Percentiles rank a stretch among this genome's conserved stretches.
phyloP scores from a whole-genome alignment of 2,888 invertebrate genomes.

The Galeruca laticollis region DNA sequence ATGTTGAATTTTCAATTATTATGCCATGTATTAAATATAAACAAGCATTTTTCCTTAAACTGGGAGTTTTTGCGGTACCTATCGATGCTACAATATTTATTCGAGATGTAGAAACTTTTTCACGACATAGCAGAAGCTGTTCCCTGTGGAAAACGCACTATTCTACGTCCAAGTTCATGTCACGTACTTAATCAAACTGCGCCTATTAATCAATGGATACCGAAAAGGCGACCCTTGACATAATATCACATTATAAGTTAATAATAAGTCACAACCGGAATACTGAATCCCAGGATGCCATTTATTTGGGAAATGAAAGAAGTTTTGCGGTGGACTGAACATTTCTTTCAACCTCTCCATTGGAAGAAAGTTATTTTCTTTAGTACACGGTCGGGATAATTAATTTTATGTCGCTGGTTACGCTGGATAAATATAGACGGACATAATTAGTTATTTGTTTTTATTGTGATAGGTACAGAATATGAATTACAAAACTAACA shows the following conservation, averaged over 20 bases:
- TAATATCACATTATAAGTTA: conserved; percentile 50
- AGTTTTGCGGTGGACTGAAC: conserved; percentile 36
- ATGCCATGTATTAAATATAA: no score
- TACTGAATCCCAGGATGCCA: conserved; percentile 37
- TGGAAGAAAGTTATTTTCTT: conserved; percentile 37
- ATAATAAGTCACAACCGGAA: conserved; percentile 48
- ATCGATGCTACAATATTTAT: neutral
- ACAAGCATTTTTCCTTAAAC: no score
- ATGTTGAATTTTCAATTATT: no score
- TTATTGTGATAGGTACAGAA: no score
- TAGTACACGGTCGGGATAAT: conserved; percentile 26
- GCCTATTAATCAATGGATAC: conserved; percentile 60
- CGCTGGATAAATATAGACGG: no score
- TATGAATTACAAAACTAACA: no score
- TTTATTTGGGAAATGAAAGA: conserved; percentile 43
- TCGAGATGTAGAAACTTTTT: neutral
- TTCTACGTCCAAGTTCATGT: conserved; percentile 60
- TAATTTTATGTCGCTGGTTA: conserved; percentile 20
- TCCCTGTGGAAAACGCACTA: conserved; percentile 57
- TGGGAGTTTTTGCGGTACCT: conserved; percentile 6
- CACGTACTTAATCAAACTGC: conserved; percentile 63
- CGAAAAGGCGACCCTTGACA: conserved; percentile 45
- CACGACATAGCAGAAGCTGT: conserved; percentile 23
- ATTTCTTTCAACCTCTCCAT: conserved; percentile 22
- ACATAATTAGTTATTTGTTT: no score